These are phyloP conservation scores for Thryonomys swinderianus DNA, from an alignment of 2,113 vertebrate species.

Conservation along the genomic window DNA sequence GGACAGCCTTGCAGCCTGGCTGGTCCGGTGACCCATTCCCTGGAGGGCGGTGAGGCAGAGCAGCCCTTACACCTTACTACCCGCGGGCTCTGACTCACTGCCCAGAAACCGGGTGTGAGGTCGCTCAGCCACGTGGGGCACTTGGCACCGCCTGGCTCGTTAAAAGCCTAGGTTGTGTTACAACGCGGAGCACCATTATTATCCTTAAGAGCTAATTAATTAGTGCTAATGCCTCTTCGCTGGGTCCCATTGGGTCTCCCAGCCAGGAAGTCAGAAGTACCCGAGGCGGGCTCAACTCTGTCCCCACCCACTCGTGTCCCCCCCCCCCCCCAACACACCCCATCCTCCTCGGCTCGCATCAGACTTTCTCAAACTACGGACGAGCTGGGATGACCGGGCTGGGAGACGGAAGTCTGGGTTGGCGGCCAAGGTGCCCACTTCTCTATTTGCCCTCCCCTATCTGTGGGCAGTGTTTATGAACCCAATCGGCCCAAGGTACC, in stretches of 20 bases:
- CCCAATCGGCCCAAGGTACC: neutral
- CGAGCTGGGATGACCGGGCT: neutral
- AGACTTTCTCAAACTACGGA: neutral
- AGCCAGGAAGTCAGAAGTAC: neutral
- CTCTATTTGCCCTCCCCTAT: neutral
- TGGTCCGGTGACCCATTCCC: neutral
- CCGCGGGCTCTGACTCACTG: neutral
- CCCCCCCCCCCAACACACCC: neutral
- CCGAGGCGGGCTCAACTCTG: neutral
- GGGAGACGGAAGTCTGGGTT: neutral
- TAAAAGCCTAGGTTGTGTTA: slow-evolving; percentile 45
- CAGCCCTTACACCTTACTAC: neutral
- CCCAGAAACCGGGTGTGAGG: neutral
- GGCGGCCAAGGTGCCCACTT: neutral
- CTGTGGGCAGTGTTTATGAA: neutral
- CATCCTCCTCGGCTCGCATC: neutral
- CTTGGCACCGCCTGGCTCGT: slow-evolving; percentile 38
- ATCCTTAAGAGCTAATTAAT: slow-evolving; percentile 65
- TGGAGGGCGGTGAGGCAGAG: neutral
- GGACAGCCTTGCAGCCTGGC: neutral
- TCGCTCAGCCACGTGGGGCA: slow-evolving; percentile 46
- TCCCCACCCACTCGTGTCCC: neutral
- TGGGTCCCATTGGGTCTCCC: neutral
- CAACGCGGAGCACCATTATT: slow-evolving; percentile 1
- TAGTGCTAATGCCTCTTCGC: neutral